Base-by-base conservation (phyloP, 2,888 invertebrate genomes). In the Morpho deidamia region DNA sequence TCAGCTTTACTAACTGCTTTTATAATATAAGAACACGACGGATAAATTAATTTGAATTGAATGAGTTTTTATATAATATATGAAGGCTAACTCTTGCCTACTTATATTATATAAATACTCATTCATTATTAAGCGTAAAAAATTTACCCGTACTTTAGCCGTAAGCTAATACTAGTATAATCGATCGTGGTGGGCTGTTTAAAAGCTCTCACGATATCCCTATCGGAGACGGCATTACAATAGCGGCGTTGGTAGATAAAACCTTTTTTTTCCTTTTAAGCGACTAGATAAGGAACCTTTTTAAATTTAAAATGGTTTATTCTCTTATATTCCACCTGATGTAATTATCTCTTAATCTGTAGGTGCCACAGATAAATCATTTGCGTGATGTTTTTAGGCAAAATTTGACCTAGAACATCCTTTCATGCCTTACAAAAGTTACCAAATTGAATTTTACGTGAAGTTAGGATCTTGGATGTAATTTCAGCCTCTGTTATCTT, bases 161-260 rank as follows among this genome's bases (percentile, higher is more conserved):
- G 8, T 8, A 37, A 39, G 39, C n/a, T 9, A 42, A 42, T 43
- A 38, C 43, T 41, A 52, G 40, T 45, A 49, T 41, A 46, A 56
- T 53, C 42, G 45, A 42, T 53, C 44, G 45, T 42, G 45, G 56
- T 59, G 52, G 53, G 50, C 53, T 47, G 51, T 48, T 51, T 59
- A 43, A 56, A 59, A 45, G 53, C 49, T 44, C 56, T 59, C 53
- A 62, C 58, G 60, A 63, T 61, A 72, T 68, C 64, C 72, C 78
- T 78, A 80, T 75, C 73, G 75, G 76, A 75, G 74, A 77, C 72
- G 75, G 77, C 70, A 74, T 76, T 78, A 80, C 82, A 80, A 83
- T 83, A 79, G 83, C 66, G 67, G 69, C 62, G 70, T 71, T 69
- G 67, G 68, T 69, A 81, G 82, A 83, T 83, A 84, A 80, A 77